Evolutionary conservation across 2,113 vertebrate species (phyloP).

Genomic region (Cephalopholis sonnerati): DNA sequence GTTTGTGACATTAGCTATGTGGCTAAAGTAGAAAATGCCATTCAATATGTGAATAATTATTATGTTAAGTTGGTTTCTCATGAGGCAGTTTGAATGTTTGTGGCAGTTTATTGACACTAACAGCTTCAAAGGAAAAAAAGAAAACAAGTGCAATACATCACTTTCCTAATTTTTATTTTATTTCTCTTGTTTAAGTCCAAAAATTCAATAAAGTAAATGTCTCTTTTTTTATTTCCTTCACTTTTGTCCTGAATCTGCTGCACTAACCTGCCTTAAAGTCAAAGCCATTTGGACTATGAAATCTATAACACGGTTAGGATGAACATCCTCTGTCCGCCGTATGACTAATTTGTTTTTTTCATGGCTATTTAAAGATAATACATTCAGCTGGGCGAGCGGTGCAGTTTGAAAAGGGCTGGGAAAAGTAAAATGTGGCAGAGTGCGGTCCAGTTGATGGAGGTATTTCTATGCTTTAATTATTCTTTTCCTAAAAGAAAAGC

Average conservation of each 20-base stretch:
- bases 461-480: slow-evolving; percentile 29
- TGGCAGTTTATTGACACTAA: not conserved
- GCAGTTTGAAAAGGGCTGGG: slow-evolving; percentile 16
- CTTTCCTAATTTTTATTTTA: not conserved
- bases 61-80: not conserved
- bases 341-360: slow-evolving; percentile 50
- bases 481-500: not conserved
- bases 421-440: slow-evolving; percentile 28
- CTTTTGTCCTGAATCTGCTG: not conserved
- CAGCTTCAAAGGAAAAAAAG: not conserved
- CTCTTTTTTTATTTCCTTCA: slow-evolving; percentile 3
- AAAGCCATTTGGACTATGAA: slow-evolving; percentile 22
- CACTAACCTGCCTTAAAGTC: slow-evolving; percentile 5
- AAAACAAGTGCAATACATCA: not conserved
- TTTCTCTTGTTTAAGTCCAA: not conserved
- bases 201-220: slow-evolving; percentile 2
- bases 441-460: slow-evolving; percentile 22
- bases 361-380: slow-evolving; percentile 37
- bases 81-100: not conserved
- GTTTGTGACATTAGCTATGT: not conserved
- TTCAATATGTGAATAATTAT: not conserved
- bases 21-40: not conserved
- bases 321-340: slow-evolving; percentile 31
- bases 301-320: slow-evolving; percentile 32
- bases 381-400: slow-evolving; percentile 8